Percentiles rank a stretch among this genome's conserved stretches.
Conservation (phyloP, 2,113 vertebrate species). For the Rhinopomastus cyanomelas region DNA sequence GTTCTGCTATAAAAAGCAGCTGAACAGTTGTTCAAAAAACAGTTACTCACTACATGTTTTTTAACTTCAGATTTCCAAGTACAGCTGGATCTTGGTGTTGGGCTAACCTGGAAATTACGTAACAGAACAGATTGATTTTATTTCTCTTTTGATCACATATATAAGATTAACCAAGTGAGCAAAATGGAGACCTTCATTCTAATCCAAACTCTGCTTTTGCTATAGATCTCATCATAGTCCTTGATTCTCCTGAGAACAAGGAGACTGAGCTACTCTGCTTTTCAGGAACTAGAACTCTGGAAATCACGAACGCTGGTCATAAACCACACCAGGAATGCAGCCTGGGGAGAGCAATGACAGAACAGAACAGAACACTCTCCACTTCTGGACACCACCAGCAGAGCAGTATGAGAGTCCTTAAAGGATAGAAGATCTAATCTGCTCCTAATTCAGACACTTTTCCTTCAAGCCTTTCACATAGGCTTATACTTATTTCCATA, state of each 20-base stretch:
- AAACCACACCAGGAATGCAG: not conserved
- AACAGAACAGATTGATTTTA: not conserved
- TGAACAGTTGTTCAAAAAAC: too few relatives aligned
- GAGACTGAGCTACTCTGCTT: not conserved
- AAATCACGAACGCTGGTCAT: not conserved
- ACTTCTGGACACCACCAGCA: not conserved
- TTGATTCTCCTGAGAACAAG: not conserved
- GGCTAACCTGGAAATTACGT: not conserved
- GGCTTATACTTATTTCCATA: not conserved
- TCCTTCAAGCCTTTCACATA: not conserved
- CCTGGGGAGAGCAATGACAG: not conserved
- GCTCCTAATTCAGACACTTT: not conserved
- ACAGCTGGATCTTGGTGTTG: not conserved
- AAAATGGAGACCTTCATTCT: not conserved
- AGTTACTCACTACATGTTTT: not conserved
- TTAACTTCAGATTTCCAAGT: not conserved
- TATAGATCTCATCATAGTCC: not conserved
- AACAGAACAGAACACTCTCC: not conserved
- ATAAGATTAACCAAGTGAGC: not conserved
- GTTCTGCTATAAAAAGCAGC: not conserved
- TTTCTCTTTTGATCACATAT: not conserved
- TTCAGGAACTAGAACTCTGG: not conserved
- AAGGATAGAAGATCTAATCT: not conserved
- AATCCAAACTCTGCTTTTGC: not conserved
- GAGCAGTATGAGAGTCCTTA: not conserved